phyloP scores from a whole-genome alignment of 2,113 vertebrate species.

The Calidris pugnax region DNA sequence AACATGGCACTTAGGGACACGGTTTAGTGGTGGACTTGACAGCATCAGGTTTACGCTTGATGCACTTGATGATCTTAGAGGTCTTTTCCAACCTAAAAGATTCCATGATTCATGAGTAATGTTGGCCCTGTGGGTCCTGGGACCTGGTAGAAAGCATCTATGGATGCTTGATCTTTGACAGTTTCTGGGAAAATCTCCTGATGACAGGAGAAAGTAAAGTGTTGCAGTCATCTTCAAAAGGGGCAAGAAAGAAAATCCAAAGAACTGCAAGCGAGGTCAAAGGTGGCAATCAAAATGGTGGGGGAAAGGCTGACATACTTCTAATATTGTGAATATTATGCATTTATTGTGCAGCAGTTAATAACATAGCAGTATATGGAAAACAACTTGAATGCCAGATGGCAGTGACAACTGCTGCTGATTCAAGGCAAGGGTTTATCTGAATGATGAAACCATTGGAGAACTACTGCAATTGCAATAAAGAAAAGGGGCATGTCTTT shows the following conservation, averaged over 20 bases:
- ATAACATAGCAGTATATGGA: background rate
- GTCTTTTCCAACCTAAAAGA: background rate
- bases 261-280: background rate
- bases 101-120: background rate
- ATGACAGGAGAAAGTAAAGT: background rate
- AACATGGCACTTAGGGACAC: accelerated
- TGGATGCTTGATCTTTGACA: background rate
- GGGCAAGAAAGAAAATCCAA: background rate
- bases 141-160: background rate
- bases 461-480: background rate
- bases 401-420: background rate
- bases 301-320: background rate
- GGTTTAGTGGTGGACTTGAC: background rate
- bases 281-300: background rate
- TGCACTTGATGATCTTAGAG: background rate
- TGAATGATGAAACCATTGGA: background rate
- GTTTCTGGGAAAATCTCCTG: background rate
- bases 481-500: background rate
- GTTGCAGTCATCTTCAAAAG: background rate
- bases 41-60: background rate
- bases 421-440: background rate
- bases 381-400: background rate
- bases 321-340: background rate
- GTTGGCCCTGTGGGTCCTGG: background rate
- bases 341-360: background rate